Evolutionary conservation across 1,140 invertebrate genomes (phyloP).

Genomic region (Cherax quadricarinatus): DNA sequence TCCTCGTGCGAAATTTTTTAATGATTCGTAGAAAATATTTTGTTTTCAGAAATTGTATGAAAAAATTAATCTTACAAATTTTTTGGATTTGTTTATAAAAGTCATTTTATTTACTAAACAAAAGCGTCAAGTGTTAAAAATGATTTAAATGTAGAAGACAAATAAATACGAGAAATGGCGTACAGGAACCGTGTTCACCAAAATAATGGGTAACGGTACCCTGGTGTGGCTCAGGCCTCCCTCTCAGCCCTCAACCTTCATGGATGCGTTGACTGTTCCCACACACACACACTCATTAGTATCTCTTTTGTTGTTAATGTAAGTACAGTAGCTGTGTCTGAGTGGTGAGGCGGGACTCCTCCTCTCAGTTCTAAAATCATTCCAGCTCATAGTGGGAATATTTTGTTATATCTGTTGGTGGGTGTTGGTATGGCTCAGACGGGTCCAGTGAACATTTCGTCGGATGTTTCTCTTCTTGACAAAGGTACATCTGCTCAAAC

Average conservation of each 20-base stretch:
- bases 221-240: neutral
- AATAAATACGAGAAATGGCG: neutral
- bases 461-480: too few relatives aligned
- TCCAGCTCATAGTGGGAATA: neutral
- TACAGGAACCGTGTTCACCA: neutral
- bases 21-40: too few relatives aligned
- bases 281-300: conserved; percentile 4
- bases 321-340: conserved; percentile 19
- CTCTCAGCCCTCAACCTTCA: neutral
- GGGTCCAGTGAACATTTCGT: too few relatives aligned
- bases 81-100: neutral
- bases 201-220: neutral
- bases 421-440: conserved; percentile 7
- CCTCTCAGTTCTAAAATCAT: neutral
- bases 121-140: too few relatives aligned
- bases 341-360: neutral
- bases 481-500: too few relatives aligned
- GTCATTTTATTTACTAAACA: too few relatives aligned
- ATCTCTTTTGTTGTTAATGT: conserved; percentile 36
- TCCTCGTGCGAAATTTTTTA: too few relatives aligned
- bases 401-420: conserved; percentile 4
- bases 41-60: too few relatives aligned
- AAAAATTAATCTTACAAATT: neutral
- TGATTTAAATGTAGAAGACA: neutral
- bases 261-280: conserved; percentile 15